Base-by-base conservation (phyloP, 2,888 invertebrate species). In the Trichacis sp. region DNA sequence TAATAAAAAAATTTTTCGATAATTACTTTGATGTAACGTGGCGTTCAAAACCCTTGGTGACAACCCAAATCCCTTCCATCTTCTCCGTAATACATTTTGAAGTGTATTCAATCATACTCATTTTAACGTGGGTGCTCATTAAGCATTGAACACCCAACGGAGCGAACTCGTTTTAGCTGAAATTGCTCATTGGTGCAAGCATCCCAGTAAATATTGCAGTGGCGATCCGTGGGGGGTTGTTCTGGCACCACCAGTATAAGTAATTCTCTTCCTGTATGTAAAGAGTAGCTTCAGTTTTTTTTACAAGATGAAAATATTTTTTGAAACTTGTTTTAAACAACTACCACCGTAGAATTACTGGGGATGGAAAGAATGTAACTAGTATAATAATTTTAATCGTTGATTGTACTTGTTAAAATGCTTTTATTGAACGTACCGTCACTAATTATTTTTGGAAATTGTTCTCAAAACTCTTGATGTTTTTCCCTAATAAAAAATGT, bases 151-250 rank as follows among this genome's bases (percentile, higher is more conserved):
- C 72, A 75, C 64, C 68, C 75, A 79, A 72, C 79, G 73, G 70
- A 75, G 77, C 79, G 78, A 77, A 77, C 76, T 77, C 77, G 78
- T 75, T 75, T 76, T 77, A 75, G 74, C 74, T 71, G 66, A 74
- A 77, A 78, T 79, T 78, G 78, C 75, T 76, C 78, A 75, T 72
- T 79, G 77, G 79, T 75, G 78, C 78, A 76, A 72, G 72, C 77
- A 77, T 77, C 79, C 77, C 77, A 71, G 77, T 77, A 79, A 78
- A 79, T 79, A 79, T 79, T 78, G 74, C 73, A 73, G 73, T 72
- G 77, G 72, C 73, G 72, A 74, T 71, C 76, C 72, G 71, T 74
- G 69, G 73, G 74, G 72, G 58, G 70, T 45, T 68, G 12, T 42
- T 52, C 60, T 55, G 58, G 45, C 61, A 55, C 64, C 29, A 49